phyloP scores from a whole-genome alignment of 2,113 vertebrate genomes.

The Atrichornis clamosus region DNA sequence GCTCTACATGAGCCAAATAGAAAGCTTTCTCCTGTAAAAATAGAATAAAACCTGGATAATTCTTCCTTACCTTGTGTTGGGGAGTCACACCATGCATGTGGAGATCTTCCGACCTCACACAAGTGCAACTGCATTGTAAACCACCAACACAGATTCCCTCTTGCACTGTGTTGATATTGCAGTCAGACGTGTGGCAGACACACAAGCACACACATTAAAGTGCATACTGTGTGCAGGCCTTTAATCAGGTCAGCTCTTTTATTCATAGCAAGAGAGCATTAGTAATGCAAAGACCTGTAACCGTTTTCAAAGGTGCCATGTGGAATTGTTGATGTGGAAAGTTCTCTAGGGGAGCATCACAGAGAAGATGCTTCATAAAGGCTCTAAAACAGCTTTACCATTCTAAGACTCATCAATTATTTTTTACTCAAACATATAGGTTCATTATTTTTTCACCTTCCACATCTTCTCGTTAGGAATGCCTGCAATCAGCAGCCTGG shows the following conservation, averaged over 20 bases:
- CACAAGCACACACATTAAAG: background rate
- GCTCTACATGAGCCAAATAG: background rate
- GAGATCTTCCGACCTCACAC: background rate
- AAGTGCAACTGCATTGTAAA: background rate
- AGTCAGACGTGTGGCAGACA: background rate
- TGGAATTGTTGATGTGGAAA: background rate
- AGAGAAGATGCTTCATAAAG: background rate
- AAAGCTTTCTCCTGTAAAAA: background rate
- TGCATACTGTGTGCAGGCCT: background rate
- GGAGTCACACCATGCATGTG: background rate
- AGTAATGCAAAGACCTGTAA: background rate
- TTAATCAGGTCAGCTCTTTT: background rate
- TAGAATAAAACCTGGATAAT: background rate
- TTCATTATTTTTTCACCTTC: background rate
- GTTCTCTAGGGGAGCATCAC: background rate
- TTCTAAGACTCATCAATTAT: background rate
- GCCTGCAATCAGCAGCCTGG: background rate
- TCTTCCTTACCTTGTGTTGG: background rate
- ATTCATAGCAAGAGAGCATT: background rate
- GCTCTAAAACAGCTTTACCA: background rate
- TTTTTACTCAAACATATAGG: background rate
- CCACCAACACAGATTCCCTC: background rate
- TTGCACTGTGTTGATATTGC: background rate
- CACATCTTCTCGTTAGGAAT: background rate
- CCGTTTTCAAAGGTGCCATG: background rate